These are phyloP conservation scores for Phortica okadai DNA, from an alignment of 2,888 invertebrate genomes.

Conservation along the genomic window DNA sequence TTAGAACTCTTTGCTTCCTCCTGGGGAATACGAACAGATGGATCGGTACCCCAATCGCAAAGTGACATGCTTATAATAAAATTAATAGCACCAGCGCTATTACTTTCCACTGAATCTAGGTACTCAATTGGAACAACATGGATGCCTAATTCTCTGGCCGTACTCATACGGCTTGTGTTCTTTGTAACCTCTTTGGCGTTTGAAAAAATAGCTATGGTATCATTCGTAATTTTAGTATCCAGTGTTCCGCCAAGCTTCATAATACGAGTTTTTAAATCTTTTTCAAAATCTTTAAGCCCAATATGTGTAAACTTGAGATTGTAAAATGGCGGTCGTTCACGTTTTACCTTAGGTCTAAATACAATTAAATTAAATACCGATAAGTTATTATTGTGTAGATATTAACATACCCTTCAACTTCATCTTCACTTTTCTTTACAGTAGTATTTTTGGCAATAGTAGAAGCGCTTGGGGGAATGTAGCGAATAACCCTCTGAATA, in stretches of 20 bases:
- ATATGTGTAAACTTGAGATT: conserved; percentile 86
- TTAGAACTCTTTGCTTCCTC: conserved; percentile 80
- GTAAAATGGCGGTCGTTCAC: conserved; percentile 83
- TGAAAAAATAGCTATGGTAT: conserved; percentile 86
- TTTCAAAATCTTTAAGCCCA: conserved; percentile 79
- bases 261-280: conserved; percentile 83
- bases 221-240: conserved; percentile 80
- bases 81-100: conserved; percentile 79
- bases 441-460: conserved; percentile 59
- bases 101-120: conserved; percentile 82
- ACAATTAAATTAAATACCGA: too few relatives aligned
- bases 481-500: conserved; percentile 79
- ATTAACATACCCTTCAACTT: conserved; percentile 72
- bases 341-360: conserved; percentile 80
- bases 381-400: too few relatives aligned
- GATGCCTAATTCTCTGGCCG: conserved; percentile 83
- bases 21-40: conserved; percentile 71
- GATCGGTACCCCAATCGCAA: conserved; percentile 89
- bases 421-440: conserved; percentile 62
- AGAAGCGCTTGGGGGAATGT: conserved; percentile 77
- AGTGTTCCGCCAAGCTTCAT: conserved; percentile 86
- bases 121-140: conserved; percentile 89
- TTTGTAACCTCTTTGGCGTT: conserved; percentile 83
- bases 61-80: conserved; percentile 85
- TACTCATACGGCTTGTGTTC: conserved; percentile 81